phyloP scores from a whole-genome alignment of 2,797 vertebrate genomes.

The Chaunax sp. region DNA sequence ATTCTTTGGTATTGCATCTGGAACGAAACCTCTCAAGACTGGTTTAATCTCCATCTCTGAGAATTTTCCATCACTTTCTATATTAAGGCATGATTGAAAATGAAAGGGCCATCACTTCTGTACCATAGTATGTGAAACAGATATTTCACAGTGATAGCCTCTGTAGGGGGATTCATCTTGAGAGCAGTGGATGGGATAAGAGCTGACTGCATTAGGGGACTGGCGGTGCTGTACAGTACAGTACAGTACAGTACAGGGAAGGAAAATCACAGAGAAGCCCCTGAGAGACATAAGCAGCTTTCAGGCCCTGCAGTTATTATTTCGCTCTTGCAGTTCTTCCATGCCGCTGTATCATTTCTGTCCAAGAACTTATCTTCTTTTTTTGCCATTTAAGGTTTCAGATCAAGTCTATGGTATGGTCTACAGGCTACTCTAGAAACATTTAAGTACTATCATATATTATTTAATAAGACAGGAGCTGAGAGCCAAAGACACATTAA shows the following conservation, averaged over 20 bases:
- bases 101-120: slow-evolving; percentile 7
- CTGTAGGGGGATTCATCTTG: slow-evolving; percentile 44
- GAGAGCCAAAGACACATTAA: neutral
- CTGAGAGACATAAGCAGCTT: slow-evolving; percentile 66
- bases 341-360: slow-evolving; percentile 19
- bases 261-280: slow-evolving; percentile 34
- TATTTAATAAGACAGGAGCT: neutral
- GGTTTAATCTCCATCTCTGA: slow-evolving; percentile 11
- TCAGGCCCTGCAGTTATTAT: slow-evolving; percentile 45
- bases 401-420: neutral
- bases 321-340: slow-evolving; percentile 25
- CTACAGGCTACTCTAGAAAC: neutral
- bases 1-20: neutral
- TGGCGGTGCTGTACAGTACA: slow-evolving; percentile 4
- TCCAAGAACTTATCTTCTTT: slow-evolving; percentile 4
- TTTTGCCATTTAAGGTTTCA: slow-evolving; percentile 21
- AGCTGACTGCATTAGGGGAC: slow-evolving; percentile 26
- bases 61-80: slow-evolving; percentile 20
- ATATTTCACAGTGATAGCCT: slow-evolving; percentile 35
- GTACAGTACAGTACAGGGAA: slow-evolving; percentile 28
- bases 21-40: slow-evolving; percentile 10
- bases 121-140: slow-evolving; percentile 20
- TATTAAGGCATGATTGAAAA: slow-evolving; percentile 24
- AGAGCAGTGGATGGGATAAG: slow-evolving; percentile 45
- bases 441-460: neutral